Percentiles rank a stretch among this genome's conserved stretches.
Conservation (phyloP, 2,888 invertebrate genomes). For the Apamea monoglypha region DNA sequence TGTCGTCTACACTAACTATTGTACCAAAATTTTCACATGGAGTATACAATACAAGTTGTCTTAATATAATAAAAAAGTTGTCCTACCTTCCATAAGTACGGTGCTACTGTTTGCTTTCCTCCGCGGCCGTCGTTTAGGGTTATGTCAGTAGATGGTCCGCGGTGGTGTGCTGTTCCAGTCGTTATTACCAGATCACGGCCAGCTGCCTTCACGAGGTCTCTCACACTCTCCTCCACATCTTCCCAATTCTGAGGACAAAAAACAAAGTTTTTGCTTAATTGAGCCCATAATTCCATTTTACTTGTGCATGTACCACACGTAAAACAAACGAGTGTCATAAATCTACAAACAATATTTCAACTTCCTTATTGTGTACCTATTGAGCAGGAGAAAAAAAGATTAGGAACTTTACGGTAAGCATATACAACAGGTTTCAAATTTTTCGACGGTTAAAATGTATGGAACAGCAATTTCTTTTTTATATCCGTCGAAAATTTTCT, state of each 20-base stretch:
- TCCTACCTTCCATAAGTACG: slow-evolving; percentile 80
- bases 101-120: slow-evolving; percentile 65
- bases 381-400: background rate
- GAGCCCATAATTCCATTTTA: background rate
- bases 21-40: background rate
- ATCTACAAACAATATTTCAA: background rate
- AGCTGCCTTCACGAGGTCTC: slow-evolving; percentile 66
- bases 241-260: slow-evolving; percentile 76
- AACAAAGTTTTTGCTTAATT: background rate
- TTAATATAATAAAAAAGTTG: background rate
- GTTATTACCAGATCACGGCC: slow-evolving; percentile 66
- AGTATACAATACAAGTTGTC: background rate
- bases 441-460: too few species aligned
- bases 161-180: slow-evolving; percentile 70
- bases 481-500: too few species aligned
- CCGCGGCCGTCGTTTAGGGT: slow-evolving; percentile 52
- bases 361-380: background rate
- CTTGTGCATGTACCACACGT: background rate
- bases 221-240: slow-evolving; percentile 73
- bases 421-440: background rate
- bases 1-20: background rate
- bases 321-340: background rate
- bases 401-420: background rate
- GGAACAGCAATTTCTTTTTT: too few species aligned
- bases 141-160: slow-evolving; percentile 27